Conservation (phyloP, 1,140 invertebrate genomes). For the Papilio glaucus region DNA sequence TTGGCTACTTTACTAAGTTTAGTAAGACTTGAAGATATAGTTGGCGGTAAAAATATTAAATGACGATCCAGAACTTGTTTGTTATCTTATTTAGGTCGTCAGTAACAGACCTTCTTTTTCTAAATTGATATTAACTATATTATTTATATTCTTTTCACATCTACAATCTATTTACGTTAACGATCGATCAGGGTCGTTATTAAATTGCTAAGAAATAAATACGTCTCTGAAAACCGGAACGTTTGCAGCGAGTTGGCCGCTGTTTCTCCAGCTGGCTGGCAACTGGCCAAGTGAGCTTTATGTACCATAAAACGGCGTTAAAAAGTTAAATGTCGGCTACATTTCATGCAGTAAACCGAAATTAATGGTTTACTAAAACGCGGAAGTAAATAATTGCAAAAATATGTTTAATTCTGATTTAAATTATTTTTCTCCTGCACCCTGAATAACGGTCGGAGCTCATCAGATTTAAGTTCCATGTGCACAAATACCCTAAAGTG, state of each 20-base stretch:
- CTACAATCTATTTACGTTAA: no score
- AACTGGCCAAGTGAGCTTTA: conserved; percentile 8
- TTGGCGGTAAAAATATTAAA: no score
- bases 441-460: no score
- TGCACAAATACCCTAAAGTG: no score
- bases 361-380: conserved; percentile 1
- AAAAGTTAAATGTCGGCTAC: conserved; percentile 18
- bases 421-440: no score
- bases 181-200: neutral
- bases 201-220: neutral
- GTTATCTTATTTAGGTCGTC: neutral
- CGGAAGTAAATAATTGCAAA: neutral
- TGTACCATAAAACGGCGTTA: conserved; percentile 20
- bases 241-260: neutral
- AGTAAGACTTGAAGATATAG: no score
- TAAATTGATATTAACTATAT: no score
- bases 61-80: neutral
- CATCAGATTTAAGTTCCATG: no score
- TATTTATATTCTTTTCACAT: no score
- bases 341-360: conserved; percentile 5
- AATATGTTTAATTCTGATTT: neutral
- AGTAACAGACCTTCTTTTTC: no score
- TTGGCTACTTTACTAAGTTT: no score
- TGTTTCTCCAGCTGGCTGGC: neutral
- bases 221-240: neutral